Evolutionary conservation across 2,797 vertebrate genomes (phyloP).

Genomic region (Cryptoprocta ferox): DNA sequence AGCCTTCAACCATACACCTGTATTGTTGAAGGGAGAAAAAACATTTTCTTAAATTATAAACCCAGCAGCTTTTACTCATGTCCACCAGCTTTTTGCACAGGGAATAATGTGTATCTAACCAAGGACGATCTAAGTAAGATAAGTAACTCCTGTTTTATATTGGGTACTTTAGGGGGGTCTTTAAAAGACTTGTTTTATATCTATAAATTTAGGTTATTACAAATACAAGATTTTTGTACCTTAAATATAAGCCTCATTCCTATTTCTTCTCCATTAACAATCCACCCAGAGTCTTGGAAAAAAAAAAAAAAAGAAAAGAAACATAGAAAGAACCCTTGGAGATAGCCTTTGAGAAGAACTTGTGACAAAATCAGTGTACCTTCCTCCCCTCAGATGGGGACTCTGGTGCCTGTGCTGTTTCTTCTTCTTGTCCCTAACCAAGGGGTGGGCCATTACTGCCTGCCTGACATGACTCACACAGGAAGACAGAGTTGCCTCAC

Average conservation of each 20-base stretch:
- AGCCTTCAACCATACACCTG: neutral
- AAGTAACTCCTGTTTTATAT: slow-evolving; percentile 76
- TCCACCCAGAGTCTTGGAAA: slow-evolving; percentile 38
- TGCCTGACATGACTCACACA: rapidly evolving
- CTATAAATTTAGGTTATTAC: slow-evolving; percentile 78
- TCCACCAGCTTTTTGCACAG: slow-evolving; percentile 75
- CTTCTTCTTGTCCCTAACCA: neutral
- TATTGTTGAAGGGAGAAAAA: neutral
- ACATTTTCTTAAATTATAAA: slow-evolving; percentile 60
- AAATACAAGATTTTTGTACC: slow-evolving; percentile 78
- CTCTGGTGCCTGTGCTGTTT: neutral
- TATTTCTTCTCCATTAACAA: slow-evolving; percentile 68
- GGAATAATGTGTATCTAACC: slow-evolving; percentile 60
- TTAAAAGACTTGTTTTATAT: slow-evolving; percentile 79
- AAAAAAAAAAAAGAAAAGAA: neutral
- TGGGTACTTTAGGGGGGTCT: slow-evolving; percentile 62
- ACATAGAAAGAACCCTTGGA: neutral
- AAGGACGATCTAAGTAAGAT: slow-evolving; percentile 29
- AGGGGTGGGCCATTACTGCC: neutral
- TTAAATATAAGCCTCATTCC: slow-evolving; percentile 80
- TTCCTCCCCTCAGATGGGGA: neutral
- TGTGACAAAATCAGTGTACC: neutral
- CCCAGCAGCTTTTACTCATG: slow-evolving; percentile 59
- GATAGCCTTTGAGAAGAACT: slow-evolving; percentile 48
- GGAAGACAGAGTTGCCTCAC: neutral